Evolutionary conservation across 2,113 vertebrate species (phyloP).

Genomic region (Coturnix japonica): DNA sequence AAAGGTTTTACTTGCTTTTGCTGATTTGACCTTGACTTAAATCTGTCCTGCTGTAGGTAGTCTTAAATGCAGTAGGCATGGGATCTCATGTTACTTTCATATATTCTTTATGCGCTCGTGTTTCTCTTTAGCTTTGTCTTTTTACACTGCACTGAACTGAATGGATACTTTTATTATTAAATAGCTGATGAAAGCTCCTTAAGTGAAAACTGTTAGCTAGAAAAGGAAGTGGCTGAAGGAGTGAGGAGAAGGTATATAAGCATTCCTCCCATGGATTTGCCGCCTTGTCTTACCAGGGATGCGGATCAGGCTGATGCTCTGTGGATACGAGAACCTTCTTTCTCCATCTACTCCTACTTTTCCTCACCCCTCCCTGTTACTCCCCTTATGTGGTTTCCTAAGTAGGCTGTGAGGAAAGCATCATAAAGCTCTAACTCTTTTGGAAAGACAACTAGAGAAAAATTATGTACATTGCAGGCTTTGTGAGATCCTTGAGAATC

Average conservation of each 20-base stretch:
- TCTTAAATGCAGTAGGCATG: background rate
- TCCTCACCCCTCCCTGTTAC: background rate
- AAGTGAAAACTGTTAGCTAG: background rate
- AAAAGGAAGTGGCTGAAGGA: background rate
- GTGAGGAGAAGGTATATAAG: background rate
- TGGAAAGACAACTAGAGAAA: background rate
- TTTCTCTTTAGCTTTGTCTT: background rate
- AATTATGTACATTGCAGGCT: rapidly evolving
- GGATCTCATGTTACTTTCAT: background rate
- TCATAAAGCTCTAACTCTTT: background rate
- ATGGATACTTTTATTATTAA: background rate
- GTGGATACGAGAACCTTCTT: background rate
- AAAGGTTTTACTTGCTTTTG: background rate
- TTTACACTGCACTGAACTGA: background rate
- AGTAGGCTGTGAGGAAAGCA: background rate
- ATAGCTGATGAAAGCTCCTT: background rate
- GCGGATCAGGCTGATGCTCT: background rate
- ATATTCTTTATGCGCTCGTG: background rate
- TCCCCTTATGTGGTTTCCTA: background rate
- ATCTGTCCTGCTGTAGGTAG: background rate
- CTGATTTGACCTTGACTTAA: background rate
- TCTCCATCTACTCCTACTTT: background rate
- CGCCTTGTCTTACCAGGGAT: background rate
- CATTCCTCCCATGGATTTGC: rapidly evolving
- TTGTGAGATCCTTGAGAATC: background rate